Evolutionary conservation across 2,797 vertebrate genomes (phyloP).

Genomic region (Etheostoma nigrum): DNA sequence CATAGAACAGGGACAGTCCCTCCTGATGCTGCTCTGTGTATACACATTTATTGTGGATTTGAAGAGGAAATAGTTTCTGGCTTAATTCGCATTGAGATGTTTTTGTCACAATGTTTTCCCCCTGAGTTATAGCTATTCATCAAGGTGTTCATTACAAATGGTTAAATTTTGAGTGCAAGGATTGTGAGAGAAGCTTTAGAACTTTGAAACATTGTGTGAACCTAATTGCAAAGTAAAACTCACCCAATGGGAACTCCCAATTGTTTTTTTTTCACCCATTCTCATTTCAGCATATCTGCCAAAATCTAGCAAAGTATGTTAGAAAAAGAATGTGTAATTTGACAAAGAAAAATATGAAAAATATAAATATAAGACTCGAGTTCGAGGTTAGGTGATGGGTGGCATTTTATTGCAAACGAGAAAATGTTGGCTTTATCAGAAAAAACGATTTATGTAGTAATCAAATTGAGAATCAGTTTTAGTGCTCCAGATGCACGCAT

Average conservation of each 20-base stretch:
- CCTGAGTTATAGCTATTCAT: slow-evolving; percentile 21
- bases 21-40: slow-evolving; percentile 23
- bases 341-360: neutral
- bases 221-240: neutral
- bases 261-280: neutral
- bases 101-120: slow-evolving; percentile 24
- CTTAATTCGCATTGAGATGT: slow-evolving; percentile 38
- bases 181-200: slow-evolving; percentile 15
- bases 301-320: neutral
- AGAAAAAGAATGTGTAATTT: neutral
- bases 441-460: slow-evolving; percentile 16
- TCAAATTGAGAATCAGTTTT: slow-evolving; percentile 7
- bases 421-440: slow-evolving; percentile 12
- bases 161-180: slow-evolving; percentile 1
- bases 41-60: slow-evolving; percentile 45
- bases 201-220: neutral
- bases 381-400: neutral
- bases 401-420: slow-evolving; percentile 2
- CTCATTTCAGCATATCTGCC: neutral
- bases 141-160: slow-evolving; percentile 32
- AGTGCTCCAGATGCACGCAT: slow-evolving; percentile 16
- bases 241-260: neutral
- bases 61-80: slow-evolving; percentile 22
- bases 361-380: neutral
- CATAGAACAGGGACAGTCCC: slow-evolving; percentile 48